Conservation (phyloP, 2,797 vertebrate genomes). For the Aeoliscus strigatus region DNA sequence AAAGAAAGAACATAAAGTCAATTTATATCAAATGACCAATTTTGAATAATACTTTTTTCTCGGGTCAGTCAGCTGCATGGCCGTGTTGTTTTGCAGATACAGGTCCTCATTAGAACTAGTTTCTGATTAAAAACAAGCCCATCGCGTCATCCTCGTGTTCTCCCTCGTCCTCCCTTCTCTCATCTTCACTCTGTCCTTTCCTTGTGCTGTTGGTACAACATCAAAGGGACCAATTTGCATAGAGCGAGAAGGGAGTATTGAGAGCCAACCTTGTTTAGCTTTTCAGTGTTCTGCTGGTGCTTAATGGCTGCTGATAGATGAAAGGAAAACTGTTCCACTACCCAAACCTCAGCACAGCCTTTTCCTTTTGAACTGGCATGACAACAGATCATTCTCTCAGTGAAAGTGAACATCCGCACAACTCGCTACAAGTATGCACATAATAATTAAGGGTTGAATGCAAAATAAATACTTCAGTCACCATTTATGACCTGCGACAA, state of each 20-base stretch:
- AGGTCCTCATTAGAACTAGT: slow-evolving; percentile 53
- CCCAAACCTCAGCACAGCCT: slow-evolving; percentile 44
- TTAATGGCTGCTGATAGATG: slow-evolving; percentile 62
- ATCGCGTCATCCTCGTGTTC: slow-evolving; percentile 23
- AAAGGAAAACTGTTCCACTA: slow-evolving; percentile 49
- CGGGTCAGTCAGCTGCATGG: slow-evolving; percentile 36
- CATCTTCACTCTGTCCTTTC: slow-evolving; percentile 39
- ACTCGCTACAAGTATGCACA: slow-evolving; percentile 23
- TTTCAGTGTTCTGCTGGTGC: slow-evolving; percentile 36
- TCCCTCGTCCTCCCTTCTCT: slow-evolving; percentile 11
- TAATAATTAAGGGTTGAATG: slow-evolving; percentile 27
- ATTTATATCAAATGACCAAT: no score
- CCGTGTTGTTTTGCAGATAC: slow-evolving; percentile 50
- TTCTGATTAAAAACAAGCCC: slow-evolving; percentile 49
- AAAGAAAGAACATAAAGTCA: slow-evolving; percentile 24
- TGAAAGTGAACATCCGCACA: slow-evolving; percentile 28
- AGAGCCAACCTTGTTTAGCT: slow-evolving; percentile 56
- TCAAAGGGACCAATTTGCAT: slow-evolving; percentile 66
- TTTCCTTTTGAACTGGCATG: slow-evolving; percentile 18
- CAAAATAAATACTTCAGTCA: slow-evolving; percentile 23
- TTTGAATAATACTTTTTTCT: slow-evolving; percentile 26
- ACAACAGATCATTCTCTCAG: slow-evolving; percentile 29
- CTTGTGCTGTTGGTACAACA: slow-evolving; percentile 52
- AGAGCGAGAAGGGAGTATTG: slow-evolving; percentile 36
- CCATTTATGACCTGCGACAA: slow-evolving; percentile 5